Evolutionary conservation across 1,140 invertebrate genomes (phyloP).

Genomic region (Aphidius gifuensis): DNA sequence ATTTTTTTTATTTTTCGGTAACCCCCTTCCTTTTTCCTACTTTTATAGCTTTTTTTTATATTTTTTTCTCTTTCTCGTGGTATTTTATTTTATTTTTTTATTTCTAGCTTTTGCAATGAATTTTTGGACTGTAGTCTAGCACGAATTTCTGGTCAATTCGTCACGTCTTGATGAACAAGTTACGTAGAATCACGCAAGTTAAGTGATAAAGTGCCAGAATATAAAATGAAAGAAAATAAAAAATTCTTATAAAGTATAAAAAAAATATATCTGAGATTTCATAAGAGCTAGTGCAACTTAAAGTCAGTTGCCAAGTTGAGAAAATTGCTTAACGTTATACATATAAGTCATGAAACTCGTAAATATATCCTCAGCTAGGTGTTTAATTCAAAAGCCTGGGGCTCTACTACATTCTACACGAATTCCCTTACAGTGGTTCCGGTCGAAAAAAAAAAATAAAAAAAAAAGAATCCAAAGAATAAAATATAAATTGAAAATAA

Average conservation of each 20-base stretch:
- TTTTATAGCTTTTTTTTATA: too few species aligned
- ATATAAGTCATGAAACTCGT: neutral
- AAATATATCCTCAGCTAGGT: neutral
- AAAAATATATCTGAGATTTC: too few species aligned
- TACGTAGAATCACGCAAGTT: slow-evolving; percentile 1
- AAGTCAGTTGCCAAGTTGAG: too few species aligned
- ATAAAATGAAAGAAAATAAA: too few species aligned
- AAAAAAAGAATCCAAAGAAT: too few species aligned
- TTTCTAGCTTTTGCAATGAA: too few species aligned
- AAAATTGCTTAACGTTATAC: too few species aligned
- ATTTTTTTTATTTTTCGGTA: neutral
- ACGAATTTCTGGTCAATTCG: neutral
- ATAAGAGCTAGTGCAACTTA: too few species aligned
- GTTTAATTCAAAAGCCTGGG: neutral
- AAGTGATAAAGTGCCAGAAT: neutral
- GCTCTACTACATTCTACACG: neutral
- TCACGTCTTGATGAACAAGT: neutral
- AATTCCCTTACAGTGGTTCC: neutral
- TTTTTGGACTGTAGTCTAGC: neutral
- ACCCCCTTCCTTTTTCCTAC: neutral
- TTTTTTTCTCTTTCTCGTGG: too few species aligned
- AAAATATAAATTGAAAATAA: too few species aligned
- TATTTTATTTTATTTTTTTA: neutral
- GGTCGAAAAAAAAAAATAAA: neutral
- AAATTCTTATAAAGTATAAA: too few species aligned